These are phyloP conservation scores for Otolemur crassicaudatus DNA, from an alignment of 2,797 vertebrate genomes.

Conservation along the genomic window DNA sequence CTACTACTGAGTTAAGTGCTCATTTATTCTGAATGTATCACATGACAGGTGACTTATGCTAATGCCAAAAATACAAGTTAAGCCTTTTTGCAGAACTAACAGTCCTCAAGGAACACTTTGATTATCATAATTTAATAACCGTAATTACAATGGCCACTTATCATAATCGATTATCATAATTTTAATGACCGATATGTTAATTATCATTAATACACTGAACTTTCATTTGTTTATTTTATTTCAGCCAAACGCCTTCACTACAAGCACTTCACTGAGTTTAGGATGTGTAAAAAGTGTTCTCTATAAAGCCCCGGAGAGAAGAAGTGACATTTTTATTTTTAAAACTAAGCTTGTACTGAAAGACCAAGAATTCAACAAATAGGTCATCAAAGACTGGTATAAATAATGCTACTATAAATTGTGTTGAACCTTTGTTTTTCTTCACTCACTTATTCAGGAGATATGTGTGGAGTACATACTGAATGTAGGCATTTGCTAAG, in stretches of 20 bases:
- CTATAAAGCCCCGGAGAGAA: background rate
- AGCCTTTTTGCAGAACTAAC: conserved; percentile 64
- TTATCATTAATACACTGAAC: conserved; percentile 68
- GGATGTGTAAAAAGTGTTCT: conserved; percentile 70
- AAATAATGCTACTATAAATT: background rate
- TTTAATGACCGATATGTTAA: conserved; percentile 82
- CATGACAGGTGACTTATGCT: conserved; percentile 75
- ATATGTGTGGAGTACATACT: background rate
- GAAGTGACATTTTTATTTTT: conserved; percentile 31
- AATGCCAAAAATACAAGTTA: conserved; percentile 82
- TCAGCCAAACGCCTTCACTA: conserved; percentile 67
- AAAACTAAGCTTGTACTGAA: background rate
- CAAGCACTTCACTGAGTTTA: conserved; percentile 71
- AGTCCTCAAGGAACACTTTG: conserved; percentile 81
- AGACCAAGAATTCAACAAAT: background rate
- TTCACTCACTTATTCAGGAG: background rate
- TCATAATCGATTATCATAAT: conserved; percentile 69
- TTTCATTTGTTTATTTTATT: conserved; percentile 76
- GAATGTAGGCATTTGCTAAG: background rate
- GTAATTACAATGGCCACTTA: background rate
- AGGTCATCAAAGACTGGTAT: background rate
- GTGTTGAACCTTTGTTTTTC: background rate
- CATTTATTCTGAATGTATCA: conserved; percentile 83
- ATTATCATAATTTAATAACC: conserved; percentile 82
- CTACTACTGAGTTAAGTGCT: conserved; percentile 80